These are phyloP conservation scores for Bursaphelenchus okinawaensis DNA, from an alignment of 2,888 invertebrate species.

Conservation along the genomic window DNA sequence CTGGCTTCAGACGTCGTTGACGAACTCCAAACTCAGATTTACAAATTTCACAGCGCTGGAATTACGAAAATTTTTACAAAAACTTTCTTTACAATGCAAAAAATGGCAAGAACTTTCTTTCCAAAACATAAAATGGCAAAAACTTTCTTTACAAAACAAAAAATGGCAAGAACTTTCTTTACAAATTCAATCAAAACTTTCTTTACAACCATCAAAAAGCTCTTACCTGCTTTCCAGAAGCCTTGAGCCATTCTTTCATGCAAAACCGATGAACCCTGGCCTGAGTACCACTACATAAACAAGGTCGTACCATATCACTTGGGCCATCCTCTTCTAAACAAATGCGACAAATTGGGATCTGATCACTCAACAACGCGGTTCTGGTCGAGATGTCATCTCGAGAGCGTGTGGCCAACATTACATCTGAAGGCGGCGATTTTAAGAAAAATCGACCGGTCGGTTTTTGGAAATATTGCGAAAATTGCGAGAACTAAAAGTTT, in stretches of 20 bases:
- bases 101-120: not conserved
- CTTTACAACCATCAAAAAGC: not conserved
- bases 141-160: not conserved
- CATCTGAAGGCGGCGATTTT: no score
- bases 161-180: not conserved
- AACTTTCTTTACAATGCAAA: not conserved
- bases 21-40: not conserved
- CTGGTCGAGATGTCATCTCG: not conserved
- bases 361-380: not conserved
- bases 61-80: not conserved
- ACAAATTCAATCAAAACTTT: not conserved
- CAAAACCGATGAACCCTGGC: not conserved
- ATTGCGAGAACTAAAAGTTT: no score
- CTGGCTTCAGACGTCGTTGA: not conserved
- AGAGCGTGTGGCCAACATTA: no score
- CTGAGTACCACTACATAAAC: constrained; percentile 9
- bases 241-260: constrained; percentile 10
- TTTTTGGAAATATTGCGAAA: no score
- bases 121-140: not conserved
- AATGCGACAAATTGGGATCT: constrained; percentile 4
- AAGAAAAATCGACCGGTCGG: no score
- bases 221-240: constrained; percentile 6
- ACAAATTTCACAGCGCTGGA: constrained; percentile 5
- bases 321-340: constrained; percentile 4
- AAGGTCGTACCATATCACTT: constrained; percentile 1